A percentile compares a stretch with the other conserved stretches of the same genome.
Conservation (phyloP, 2,797 vertebrate species). For the Scleropages formosus region DNA sequence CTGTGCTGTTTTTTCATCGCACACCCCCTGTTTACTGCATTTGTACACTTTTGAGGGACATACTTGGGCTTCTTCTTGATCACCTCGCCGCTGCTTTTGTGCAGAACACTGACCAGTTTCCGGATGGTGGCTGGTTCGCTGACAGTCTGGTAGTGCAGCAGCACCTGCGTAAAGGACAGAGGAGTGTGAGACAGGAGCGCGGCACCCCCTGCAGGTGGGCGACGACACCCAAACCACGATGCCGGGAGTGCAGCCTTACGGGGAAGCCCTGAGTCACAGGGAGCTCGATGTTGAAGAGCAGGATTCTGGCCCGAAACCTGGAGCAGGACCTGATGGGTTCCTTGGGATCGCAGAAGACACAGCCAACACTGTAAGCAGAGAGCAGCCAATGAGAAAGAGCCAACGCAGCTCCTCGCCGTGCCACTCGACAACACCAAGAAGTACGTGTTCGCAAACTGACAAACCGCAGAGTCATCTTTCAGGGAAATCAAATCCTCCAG, state of each 20-base stretch:
- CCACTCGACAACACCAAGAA: neutral
- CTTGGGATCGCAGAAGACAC: conserved; percentile 89
- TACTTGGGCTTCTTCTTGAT: conserved; percentile 98
- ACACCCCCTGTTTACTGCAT: neutral
- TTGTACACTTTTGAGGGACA: conserved; percentile 54
- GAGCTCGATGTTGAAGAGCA: conserved; percentile 94
- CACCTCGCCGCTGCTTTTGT: conserved; percentile 94
- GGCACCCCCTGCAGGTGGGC: neutral
- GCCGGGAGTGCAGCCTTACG: conserved; percentile 66
- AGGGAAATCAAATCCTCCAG: conserved; percentile 10
- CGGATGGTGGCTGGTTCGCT: conserved; percentile 91
- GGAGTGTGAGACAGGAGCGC: neutral
- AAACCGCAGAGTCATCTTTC: conserved; percentile 13
- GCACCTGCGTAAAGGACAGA: conserved; percentile 65
- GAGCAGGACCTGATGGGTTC: conserved; percentile 87
- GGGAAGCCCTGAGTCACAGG: conserved; percentile 96
- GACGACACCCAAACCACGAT: neutral
- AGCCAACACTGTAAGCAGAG: conserved; percentile 77
- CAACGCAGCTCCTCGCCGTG: neutral
- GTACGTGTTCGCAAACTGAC: conserved; percentile 11
- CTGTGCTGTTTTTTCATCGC: conserved; percentile 10
- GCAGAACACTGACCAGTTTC: conserved; percentile 84
- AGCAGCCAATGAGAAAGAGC: neutral
- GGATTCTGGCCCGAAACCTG: conserved; percentile 87
- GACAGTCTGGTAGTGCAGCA: conserved; percentile 93